These are phyloP conservation scores for Ommatoiulus sabulosus DNA, from an alignment of 2,888 invertebrate species.

Conservation along the genomic window DNA sequence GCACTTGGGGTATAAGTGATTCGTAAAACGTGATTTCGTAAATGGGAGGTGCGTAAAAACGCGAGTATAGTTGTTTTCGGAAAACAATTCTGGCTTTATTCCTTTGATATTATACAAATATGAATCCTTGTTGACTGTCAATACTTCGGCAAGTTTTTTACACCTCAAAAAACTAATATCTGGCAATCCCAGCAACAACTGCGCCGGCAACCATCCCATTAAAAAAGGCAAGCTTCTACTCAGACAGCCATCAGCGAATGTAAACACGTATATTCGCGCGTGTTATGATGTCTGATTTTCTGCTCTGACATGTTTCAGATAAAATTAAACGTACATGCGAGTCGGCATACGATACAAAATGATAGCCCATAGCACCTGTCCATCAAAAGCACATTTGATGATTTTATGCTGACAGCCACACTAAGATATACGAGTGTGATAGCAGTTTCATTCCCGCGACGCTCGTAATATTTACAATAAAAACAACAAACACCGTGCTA, in stretches of 20 bases:
- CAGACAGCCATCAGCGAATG: neutral
- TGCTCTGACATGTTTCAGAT: slow-evolving; percentile 29
- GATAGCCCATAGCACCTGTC: slow-evolving; percentile 43
- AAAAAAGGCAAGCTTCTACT: neutral
- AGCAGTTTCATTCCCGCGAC: slow-evolving; percentile 31
- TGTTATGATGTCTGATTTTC: slow-evolving; percentile 37
- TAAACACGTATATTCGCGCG: neutral
- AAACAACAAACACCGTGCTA: neutral
- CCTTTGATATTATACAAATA: too few species aligned
- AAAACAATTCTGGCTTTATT: too few species aligned
- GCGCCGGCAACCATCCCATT: neutral
- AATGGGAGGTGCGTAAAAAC: too few species aligned
- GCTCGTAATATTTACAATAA: slow-evolving; percentile 32
- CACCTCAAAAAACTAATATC: too few species aligned
- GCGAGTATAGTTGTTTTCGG: too few species aligned
- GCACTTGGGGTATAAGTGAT: too few species aligned
- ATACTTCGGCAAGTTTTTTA: neutral
- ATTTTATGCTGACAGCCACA: slow-evolving; percentile 30
- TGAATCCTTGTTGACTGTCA: neutral
- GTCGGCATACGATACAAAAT: slow-evolving; percentile 21
- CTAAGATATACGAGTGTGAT: slow-evolving; percentile 32
- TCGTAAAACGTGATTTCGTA: too few species aligned
- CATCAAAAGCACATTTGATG: slow-evolving; percentile 18
- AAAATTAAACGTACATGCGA: slow-evolving; percentile 9
- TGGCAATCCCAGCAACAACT: neutral